These are phyloP conservation scores for Drosophila paracracens DNA, from an alignment of 2,888 invertebrate genomes.

Conservation along the genomic window DNA sequence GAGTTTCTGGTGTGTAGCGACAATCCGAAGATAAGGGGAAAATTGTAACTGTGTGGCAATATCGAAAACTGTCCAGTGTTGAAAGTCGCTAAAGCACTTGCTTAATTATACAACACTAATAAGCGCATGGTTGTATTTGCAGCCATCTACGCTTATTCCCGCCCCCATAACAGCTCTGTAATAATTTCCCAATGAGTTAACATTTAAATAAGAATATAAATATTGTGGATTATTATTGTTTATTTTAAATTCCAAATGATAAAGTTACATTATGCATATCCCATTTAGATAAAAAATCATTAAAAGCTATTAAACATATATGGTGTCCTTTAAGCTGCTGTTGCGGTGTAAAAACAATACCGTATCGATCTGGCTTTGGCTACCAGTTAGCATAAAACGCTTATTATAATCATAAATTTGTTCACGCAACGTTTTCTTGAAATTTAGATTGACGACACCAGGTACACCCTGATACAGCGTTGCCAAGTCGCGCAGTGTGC, in stretches of 20 bases:
- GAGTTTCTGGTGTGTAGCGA: constrained; percentile 29
- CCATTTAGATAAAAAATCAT: constrained; percentile 46
- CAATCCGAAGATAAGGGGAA: constrained; percentile 44
- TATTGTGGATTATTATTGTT: constrained; percentile 15
- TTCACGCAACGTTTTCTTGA: constrained; percentile 78
- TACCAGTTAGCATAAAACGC: constrained; percentile 81
- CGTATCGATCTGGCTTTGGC: constrained; percentile 74
- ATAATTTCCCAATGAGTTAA: constrained; percentile 9
- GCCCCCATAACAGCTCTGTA: not conserved
- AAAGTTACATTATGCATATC: constrained; percentile 34
- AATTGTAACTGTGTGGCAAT: constrained; percentile 43
- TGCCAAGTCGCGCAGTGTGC: constrained; percentile 77
- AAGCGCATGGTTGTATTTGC: constrained; percentile 27
- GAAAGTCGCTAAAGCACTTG: not conserved
- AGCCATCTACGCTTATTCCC: not conserved
- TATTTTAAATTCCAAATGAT: constrained; percentile 54
- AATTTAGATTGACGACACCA: constrained; percentile 82
- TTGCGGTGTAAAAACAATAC: constrained; percentile 81
- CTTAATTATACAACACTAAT: constrained; percentile 17
- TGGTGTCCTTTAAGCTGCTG: constrained; percentile 58
- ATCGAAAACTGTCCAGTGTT: constrained; percentile 16
- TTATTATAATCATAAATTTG: constrained; percentile 81
- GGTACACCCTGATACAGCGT: constrained; percentile 82
- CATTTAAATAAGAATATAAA: not conserved
- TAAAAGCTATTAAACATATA: constrained; percentile 52